A percentile compares a stretch with the other conserved stretches of the same genome.
Conservation (phyloP, 2,888 invertebrate species). For the Andrena chrysosceles region DNA sequence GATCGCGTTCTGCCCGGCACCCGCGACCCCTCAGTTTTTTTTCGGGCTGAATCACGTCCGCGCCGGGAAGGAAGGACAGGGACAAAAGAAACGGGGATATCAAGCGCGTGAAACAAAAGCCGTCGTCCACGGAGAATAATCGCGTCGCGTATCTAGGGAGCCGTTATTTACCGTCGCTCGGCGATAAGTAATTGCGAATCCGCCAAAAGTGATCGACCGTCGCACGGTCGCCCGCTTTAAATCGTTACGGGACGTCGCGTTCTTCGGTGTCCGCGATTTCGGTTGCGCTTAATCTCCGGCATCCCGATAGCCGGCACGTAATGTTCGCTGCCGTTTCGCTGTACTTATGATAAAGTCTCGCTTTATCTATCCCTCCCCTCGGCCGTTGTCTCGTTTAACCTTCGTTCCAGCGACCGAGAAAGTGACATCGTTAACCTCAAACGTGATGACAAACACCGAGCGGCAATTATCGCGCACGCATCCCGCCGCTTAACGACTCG, state of each 20-base stretch:
- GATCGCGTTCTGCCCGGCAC: background rate
- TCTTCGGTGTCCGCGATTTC: constrained; percentile 5
- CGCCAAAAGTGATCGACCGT: constrained; percentile 50
- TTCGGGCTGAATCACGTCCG: constrained; percentile 16
- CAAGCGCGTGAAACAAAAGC: constrained; percentile 29
- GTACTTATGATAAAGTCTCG: background rate
- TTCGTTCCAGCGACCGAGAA: constrained; percentile 34
- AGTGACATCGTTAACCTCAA: constrained; percentile 62
- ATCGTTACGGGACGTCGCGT: constrained; percentile 30
- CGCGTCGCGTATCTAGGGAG: constrained; percentile 47
- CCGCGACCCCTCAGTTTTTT: background rate
- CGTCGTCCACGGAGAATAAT: constrained; percentile 35
- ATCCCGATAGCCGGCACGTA: constrained; percentile 33
- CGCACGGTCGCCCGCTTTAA: constrained; percentile 36
- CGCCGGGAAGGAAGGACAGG: background rate
- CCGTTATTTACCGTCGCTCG: constrained; percentile 47
- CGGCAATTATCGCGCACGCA: constrained; percentile 57
- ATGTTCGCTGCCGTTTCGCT: constrained; percentile 36
- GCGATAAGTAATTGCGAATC: constrained; percentile 53
- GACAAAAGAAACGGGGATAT: constrained; percentile 20
- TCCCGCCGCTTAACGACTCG: constrained; percentile 47
- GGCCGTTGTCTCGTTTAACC: background rate
- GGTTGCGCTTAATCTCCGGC: constrained; percentile 39
- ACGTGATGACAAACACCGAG: constrained; percentile 63
- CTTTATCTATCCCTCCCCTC: background rate